phyloP scores from a whole-genome alignment of 1,140 invertebrate species.

The Adoxophyes honmai region DNA sequence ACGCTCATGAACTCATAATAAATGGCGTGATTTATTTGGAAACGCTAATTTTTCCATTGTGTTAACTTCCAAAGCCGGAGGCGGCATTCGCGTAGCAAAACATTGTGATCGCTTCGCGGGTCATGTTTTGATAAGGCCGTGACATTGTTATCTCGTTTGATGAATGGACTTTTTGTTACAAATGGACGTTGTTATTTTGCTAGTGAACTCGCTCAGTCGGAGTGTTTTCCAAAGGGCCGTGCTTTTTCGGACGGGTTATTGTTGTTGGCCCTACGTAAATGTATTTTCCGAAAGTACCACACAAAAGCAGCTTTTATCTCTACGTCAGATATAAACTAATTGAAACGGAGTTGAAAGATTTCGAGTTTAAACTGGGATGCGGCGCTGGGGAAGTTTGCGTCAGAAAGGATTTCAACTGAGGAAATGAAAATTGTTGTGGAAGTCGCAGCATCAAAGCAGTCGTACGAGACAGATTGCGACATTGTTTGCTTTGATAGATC shows the following conservation, averaged over 20 bases:
- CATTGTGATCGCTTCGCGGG: constrained; percentile 60
- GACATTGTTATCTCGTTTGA: constrained; percentile 67
- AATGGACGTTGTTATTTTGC: constrained; percentile 62
- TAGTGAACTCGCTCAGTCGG: constrained; percentile 39
- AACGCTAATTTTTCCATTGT: constrained; percentile 45
- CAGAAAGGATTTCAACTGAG: constrained; percentile 38
- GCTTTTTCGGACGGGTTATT: constrained; percentile 18
- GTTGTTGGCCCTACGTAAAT: not conserved
- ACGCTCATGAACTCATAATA: constrained; percentile 21
- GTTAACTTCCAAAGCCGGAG: constrained; percentile 45
- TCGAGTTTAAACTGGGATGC: constrained; percentile 41
- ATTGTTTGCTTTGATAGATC: constrained; percentile 36
- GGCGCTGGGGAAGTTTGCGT: constrained; percentile 32
- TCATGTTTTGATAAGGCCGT: constrained; percentile 63
- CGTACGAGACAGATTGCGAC: constrained; percentile 42
- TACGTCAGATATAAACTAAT: constrained; percentile 27
- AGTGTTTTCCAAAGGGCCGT: constrained; percentile 35
- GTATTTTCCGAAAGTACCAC: not conserved
- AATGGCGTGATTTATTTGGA: constrained; percentile 43
- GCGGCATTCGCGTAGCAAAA: constrained; percentile 49
- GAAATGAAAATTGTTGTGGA: constrained; percentile 58
- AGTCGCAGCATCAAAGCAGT: constrained; percentile 45
- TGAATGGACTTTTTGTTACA: constrained; percentile 68
- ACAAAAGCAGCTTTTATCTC: too few species aligned
- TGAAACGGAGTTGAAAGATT: constrained; percentile 34